Evolutionary conservation across 2,888 invertebrate genomes (phyloP).

Genomic region (Pristionchus mayeri): DNA sequence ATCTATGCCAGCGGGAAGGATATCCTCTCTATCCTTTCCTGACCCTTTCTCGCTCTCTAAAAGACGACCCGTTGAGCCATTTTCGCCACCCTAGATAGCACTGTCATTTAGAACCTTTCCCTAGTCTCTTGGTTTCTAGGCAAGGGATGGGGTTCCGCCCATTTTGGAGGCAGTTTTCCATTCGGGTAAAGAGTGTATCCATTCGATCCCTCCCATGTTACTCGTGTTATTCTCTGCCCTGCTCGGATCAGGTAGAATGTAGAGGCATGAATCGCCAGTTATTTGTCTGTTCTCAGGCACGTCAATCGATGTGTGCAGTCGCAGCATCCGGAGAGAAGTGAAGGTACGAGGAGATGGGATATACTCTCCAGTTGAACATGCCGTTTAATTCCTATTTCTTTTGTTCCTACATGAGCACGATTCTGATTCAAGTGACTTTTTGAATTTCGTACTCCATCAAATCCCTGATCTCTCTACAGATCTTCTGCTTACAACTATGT

Average conservation of each 20-base stretch:
- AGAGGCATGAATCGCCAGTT: not conserved
- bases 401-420: too few relatives aligned
- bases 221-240: not conserved
- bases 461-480: too few relatives aligned
- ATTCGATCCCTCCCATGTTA: slow-evolving; percentile 4
- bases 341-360: too few relatives aligned
- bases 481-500: too few relatives aligned
- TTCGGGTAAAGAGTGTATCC: not conserved
- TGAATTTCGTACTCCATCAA: too few relatives aligned
- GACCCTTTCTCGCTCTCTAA: too few relatives aligned
- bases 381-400: not conserved
- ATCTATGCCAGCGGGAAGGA: too few relatives aligned
- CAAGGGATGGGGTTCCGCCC: slow-evolving; percentile 27
- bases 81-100: not conserved
- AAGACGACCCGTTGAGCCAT: too few relatives aligned
- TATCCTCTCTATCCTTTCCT: too few relatives aligned
- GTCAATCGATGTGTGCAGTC: slow-evolving; percentile 11
- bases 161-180: too few relatives aligned
- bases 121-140: not conserved
- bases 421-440: too few relatives aligned
- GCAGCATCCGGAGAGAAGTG: slow-evolving; percentile 12
- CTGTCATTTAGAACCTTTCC: slow-evolving; percentile 32
- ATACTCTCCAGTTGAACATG: not conserved
- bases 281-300: not conserved
- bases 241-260: slow-evolving; percentile 33